Base-by-base conservation (phyloP, 2,888 invertebrate species). In the Caenorhabditis auriculariae region DNA sequence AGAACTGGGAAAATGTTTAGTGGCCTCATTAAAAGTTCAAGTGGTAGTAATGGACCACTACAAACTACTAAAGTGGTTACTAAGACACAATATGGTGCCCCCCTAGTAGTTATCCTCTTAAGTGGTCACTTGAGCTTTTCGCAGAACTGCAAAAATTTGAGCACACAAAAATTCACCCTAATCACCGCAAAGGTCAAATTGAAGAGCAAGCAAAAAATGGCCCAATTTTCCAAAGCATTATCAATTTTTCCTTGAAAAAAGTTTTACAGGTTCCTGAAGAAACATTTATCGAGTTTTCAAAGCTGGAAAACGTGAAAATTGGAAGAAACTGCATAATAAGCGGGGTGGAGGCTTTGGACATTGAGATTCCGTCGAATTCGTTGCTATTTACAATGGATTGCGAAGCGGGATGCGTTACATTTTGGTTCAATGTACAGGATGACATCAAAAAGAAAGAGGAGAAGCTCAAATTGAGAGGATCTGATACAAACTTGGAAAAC, bases 381-480 rank as follows among this genome's bases (percentile, higher is more conserved):
- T 38, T 61, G 9, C 44, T 64, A 7, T 65, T 65, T 32, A 57
- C 62, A 27, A 23, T 64, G 48, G 35, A 53, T 3, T 17, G 55
- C 23, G 47, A 49, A n/a, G 23, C 32, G 27, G 60, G 46, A 6
- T 68, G 35, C 44, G 60, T 63, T 28, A 70, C 59, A 7, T 43
- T 66, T 21, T 53, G 61, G 12, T 41, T 73, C 19, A 45, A 57
- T 4, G 60, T 58, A 6, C 42, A 44, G 0, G 54, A 60, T n/a
- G 69, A 73, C 54, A 54, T 73, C n/a, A 73, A 73, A 52, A 53
- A 28, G 42, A 56, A 38, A 24, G 35, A 42, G 42, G 39, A 56
- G 21, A 43, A 29, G 2, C 43, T 68, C 7, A 46, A 35, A 41
- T 70, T 65, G 65, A 60, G 60, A 39, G 60, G 56, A 17, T 46